These are phyloP conservation scores for Crenuchus spilurus DNA, from an alignment of 2,797 vertebrate species.

Conservation along the genomic window DNA sequence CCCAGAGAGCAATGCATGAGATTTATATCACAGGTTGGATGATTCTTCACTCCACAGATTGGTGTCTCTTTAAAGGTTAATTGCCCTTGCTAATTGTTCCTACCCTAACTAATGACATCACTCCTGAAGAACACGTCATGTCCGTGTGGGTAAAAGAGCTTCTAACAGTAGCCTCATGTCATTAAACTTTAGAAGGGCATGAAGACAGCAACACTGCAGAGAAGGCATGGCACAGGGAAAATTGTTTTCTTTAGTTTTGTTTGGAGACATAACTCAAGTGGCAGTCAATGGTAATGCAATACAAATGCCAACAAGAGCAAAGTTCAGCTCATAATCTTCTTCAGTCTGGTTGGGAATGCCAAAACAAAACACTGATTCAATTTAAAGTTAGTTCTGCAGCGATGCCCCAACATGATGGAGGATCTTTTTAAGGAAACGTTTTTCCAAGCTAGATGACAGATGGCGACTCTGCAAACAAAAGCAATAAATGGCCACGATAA, in stretches of 20 bases:
- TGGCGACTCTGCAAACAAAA: conserved; percentile 40
- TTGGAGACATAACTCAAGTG: too few species aligned
- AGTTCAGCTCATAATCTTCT: neutral
- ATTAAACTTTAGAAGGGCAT: conserved; percentile 63
- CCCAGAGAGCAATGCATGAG: conserved; percentile 66
- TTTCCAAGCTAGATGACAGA: conserved; percentile 22
- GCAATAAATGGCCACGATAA: conserved; percentile 38
- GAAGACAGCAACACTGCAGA: neutral
- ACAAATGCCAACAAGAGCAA: neutral
- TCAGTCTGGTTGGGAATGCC: neutral
- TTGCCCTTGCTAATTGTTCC: conserved; percentile 78
- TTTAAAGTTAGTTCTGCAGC: conserved; percentile 17
- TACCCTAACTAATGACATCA: conserved; percentile 67
- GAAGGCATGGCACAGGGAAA: neutral
- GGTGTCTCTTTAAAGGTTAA: conserved; percentile 80
- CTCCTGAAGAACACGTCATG: conserved; percentile 73
- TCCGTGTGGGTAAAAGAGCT: conserved; percentile 68
- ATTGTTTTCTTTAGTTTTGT: neutral
- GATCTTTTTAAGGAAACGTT: neutral
- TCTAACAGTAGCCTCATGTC: conserved; percentile 64
- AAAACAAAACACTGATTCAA: conserved; percentile 15
- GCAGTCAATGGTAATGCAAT: neutral
- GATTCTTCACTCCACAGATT: conserved; percentile 75
- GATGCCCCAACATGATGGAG: conserved; percentile 3
- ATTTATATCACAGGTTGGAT: conserved; percentile 74